phyloP scores from a whole-genome alignment of 2,113 vertebrate species.

The Aldabrachelys gigantea region DNA sequence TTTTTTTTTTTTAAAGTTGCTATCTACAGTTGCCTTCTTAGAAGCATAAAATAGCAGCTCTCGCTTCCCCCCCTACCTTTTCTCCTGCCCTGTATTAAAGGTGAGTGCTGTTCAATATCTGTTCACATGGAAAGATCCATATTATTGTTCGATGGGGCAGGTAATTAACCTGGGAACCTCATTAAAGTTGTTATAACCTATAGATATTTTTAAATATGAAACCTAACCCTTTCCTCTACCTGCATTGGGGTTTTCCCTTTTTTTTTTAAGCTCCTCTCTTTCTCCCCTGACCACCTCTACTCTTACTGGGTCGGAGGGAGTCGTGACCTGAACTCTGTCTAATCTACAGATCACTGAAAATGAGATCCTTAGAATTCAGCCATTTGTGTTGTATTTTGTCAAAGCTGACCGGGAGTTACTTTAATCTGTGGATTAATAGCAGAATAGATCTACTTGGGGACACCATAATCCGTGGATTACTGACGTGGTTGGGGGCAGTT shows the following conservation, averaged over 20 bases:
- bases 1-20: too few species aligned
- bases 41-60: background rate
- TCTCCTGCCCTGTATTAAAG: background rate
- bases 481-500: background rate
- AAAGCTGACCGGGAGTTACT: conserved; percentile 56
- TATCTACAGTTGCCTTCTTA: background rate
- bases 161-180: background rate
- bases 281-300: background rate
- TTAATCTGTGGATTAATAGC: conserved; percentile 70
- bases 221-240: background rate
- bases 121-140: rapidly evolving
- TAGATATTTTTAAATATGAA: background rate
- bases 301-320: background rate
- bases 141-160: conserved; percentile 17
- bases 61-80: background rate
- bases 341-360: rapidly evolving
- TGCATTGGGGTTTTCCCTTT: too few species aligned
- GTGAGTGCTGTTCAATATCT: background rate
- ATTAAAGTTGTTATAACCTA: conserved; percentile 25
- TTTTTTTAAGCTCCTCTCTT: background rate
- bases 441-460: conserved; percentile 34
- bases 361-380: background rate
- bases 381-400: conserved; percentile 51
- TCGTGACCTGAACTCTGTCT: rapidly evolving
- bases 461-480: conserved; percentile 60